phyloP scores from a whole-genome alignment of 2,797 vertebrate species.

The Chelon labrosus region DNA sequence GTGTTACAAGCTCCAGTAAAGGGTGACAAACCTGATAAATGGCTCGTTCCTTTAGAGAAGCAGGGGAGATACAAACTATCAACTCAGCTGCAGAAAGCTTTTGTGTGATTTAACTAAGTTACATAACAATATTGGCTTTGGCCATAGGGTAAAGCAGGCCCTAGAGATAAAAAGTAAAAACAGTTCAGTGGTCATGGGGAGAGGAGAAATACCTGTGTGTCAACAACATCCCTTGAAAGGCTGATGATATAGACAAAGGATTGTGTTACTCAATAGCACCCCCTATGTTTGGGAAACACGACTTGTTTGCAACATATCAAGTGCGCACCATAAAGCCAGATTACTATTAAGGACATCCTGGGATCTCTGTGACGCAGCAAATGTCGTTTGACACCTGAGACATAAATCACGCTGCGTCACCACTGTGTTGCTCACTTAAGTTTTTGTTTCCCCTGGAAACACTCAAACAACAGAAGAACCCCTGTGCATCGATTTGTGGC shows the following conservation, averaged over 20 bases:
- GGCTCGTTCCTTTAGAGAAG: conserved; percentile 3
- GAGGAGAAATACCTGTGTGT: conserved; percentile 36
- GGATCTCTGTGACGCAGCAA: conserved; percentile 72
- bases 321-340: conserved; percentile 76
- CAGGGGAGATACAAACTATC: conserved; percentile 4
- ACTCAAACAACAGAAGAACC: conserved; percentile 12
- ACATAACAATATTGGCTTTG: background rate
- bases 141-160: background rate
- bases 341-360: conserved; percentile 60
- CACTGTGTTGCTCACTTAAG: conserved; percentile 12
- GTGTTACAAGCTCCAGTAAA: conserved; percentile 41
- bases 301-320: conserved; percentile 78
- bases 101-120: background rate
- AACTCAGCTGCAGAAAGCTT: background rate
- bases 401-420: conserved; percentile 64
- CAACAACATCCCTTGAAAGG: conserved; percentile 52
- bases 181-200: background rate
- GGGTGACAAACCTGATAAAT: conserved; percentile 27
- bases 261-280: conserved; percentile 62
- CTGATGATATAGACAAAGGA: conserved; percentile 15
- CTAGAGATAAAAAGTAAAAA: background rate
- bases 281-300: conserved; percentile 47
- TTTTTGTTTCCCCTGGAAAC: conserved; percentile 25
- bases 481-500: background rate
- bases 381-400: conserved; percentile 53